Base-by-base conservation (phyloP, 1,140 invertebrate species). In the Drosophila trapezifrons region DNA sequence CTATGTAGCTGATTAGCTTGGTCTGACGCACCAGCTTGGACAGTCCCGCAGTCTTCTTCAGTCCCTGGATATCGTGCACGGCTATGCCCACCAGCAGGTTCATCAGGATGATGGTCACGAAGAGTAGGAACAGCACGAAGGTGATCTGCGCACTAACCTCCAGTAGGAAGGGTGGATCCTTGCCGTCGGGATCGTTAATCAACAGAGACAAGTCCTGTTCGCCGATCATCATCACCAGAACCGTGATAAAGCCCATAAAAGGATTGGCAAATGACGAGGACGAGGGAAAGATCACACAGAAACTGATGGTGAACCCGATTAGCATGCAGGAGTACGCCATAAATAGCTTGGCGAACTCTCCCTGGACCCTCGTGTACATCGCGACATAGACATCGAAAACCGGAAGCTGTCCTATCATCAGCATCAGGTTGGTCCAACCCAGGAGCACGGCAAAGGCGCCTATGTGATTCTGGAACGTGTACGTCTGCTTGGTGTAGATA, bases 201-300 rank as follows among this genome's bases (percentile, higher is more conserved):
- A 96, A 86, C 17, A 96, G 92, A 58, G 95, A 95, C 37, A 96
- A 93, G 77, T 96, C 95, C 54, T 96, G 91, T 90, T 98, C 97
- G 0, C 97, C 97, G 3, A 97, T 97, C 96, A 97, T 97, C 96
- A 97, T 97, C 0, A 97, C 96, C 42, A 97, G 90, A 0, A 97
- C 96, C 6, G 97, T 97, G 37, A 97, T 96, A 38, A 97, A 94
- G 18, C 95, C 95, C 90, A 95, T 95, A 65, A 96, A 95, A 2
- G 96, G 95, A 92, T 96, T 96, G 25, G 95, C 94, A 90, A 97
- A 97, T 0, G 95, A 95, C 9, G 95, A 95, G 2, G 96, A 96
- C 43, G 95, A 94, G 0, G 96, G 96, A 92, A 97, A 97, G 76
- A 97, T 95, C 0, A 97, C 96, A 91, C 96, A 97, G 81, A 97